These are phyloP conservation scores for Hoplodrina ambigua DNA, from an alignment of 2,888 invertebrate genomes.

Conservation along the genomic window DNA sequence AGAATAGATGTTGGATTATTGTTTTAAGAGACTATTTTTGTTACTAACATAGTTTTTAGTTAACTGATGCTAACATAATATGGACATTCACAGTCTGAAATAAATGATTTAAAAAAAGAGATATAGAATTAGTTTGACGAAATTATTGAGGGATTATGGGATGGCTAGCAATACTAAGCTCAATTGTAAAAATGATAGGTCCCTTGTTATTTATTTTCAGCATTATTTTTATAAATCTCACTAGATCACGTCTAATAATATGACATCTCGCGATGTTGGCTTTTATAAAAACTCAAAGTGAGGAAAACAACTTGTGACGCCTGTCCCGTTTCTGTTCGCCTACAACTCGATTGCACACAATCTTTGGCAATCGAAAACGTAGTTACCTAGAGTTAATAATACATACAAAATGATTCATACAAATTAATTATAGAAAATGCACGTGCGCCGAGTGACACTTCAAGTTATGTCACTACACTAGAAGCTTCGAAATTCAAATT, in stretches of 20 bases:
- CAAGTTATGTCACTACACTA: conserved; percentile 11
- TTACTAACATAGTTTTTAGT: no score
- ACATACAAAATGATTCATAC: conserved; percentile 28
- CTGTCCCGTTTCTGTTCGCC: not conserved
- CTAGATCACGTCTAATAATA: conserved; percentile 50
- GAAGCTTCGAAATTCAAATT: conserved; percentile 23
- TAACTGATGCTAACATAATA: no score
- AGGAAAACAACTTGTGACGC: conserved; percentile 37
- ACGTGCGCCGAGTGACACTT: not conserved
- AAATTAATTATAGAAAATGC: conserved; percentile 25
- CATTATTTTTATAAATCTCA: conserved; percentile 8
- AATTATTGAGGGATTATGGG: no score
- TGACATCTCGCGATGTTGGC: conserved; percentile 27
- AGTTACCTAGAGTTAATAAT: conserved; percentile 19
- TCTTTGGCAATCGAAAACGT: conserved; percentile 50
- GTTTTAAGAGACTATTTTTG: no score
- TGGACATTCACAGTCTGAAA: no score
- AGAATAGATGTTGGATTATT: no score
- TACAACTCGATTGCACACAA: conserved; percentile 29
- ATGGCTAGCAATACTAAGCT: not conserved
- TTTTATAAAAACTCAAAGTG: conserved; percentile 17
- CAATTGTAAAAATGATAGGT: conserved; percentile 7
- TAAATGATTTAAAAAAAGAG: no score
- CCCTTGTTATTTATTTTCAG: conserved; percentile 7
- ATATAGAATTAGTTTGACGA: no score